Evolutionary conservation across 2,113 vertebrate species (phyloP).

Genomic region (Mastomys coucha): DNA sequence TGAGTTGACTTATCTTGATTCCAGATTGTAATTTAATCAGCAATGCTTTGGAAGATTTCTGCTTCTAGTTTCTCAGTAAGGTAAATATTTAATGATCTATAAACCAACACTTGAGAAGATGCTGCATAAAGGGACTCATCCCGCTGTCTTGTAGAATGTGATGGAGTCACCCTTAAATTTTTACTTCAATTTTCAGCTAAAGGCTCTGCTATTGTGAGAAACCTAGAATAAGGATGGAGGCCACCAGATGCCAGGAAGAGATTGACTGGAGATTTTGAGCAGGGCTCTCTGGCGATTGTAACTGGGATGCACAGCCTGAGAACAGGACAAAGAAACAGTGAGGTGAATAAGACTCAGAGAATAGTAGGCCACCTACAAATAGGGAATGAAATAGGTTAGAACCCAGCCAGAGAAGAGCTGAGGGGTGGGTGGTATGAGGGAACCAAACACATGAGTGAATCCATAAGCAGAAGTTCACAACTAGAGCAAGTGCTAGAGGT

Average conservation of each 20-base stretch:
- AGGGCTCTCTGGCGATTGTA: background rate
- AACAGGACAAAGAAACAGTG: background rate
- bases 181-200: slow-evolving; percentile 49
- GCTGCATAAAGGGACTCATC: slow-evolving; percentile 33
- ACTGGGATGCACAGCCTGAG: background rate
- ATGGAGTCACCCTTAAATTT: slow-evolving; percentile 28
- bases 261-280: background rate
- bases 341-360: too few species aligned
- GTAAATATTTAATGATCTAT: slow-evolving; percentile 78
- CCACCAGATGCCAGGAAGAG: background rate
- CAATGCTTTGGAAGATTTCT: slow-evolving; percentile 62
- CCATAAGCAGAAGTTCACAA: background rate
- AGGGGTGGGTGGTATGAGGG: too few species aligned
- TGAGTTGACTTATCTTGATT: slow-evolving; percentile 67
- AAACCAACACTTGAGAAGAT: slow-evolving; percentile 69
- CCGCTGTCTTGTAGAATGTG: slow-evolving; percentile 17
- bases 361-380: background rate
- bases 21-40: slow-evolving; percentile 64
- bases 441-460: background rate
- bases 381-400: background rate
- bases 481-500: background rate
- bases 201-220: background rate
- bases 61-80: slow-evolving; percentile 63
- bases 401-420: slow-evolving; percentile 1
- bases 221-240: too few species aligned